Evolutionary conservation across 2,797 vertebrate species (phyloP), one percentile per base, ranked within the genome.

Genomic region (Danio tinwini): DNA sequence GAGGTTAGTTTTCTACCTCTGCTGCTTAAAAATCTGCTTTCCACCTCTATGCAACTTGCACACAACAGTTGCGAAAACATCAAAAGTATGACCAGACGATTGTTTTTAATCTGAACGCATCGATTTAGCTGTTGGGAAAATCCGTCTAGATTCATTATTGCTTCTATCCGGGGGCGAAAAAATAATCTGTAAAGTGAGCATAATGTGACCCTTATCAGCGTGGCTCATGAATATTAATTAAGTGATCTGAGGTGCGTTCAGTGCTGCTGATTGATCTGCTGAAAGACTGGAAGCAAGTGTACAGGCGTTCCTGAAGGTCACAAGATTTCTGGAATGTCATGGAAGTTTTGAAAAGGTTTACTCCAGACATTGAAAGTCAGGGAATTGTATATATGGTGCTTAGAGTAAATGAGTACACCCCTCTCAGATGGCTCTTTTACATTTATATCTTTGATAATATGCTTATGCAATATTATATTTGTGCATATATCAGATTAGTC

Each of bases 211-310:
- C 7, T 62, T 40, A 74, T 39, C 21, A 49, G 44, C 10, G 14
- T 40, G 42, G 16, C 58, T 74, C 45, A 74, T 63, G 45, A 63
- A 63, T 74, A 74, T 62, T 63, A 74, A 74, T 52, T 19, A 52
- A 13, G 44, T 63, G 37, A 63, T 55, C 50, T 62, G 17, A 61
- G 47, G 29, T 29, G 29, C 29, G 29, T 29, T 29, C 29, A 29
- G n/a, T 52, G n/a, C 9, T 40, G 16, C 58, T 49, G 19, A 2
- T 45, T 74, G 58, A 74, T 74, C 47, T 50, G 58, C 72, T 40
- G n/a, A 39, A 40, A 49, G 10, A 39, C 49, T 16, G 5, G 52
- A 39, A 52, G 47, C 14, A 39, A 37, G 17, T 39, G 21, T 0
- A 39, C 29, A 1, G 3, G 29, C 29, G 29, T 29, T 29, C 29